Conservation (phyloP, 1,140 invertebrate genomes). For the Pantala flavescens region DNA sequence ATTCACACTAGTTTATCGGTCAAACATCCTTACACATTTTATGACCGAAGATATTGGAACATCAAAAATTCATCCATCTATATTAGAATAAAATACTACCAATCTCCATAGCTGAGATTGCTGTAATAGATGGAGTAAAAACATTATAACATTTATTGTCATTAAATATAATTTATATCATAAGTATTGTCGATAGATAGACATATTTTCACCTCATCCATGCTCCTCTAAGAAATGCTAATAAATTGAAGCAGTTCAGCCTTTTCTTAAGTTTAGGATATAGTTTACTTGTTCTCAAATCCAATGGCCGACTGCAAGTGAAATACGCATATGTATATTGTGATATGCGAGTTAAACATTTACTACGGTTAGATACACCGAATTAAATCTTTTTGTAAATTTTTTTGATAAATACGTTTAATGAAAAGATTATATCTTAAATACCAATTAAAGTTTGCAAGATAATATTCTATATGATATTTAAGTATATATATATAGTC, state of each 20-base stretch:
- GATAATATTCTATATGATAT: not conserved
- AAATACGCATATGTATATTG: no score
- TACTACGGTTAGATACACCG: not conserved
- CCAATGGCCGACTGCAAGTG: not conserved
- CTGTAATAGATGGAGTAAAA: not conserved
- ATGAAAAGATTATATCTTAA: not conserved
- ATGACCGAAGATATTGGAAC: not conserved
- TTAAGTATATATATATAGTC: not conserved
- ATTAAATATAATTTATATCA: not conserved
- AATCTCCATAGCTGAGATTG: not conserved
- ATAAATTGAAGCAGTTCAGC: not conserved
- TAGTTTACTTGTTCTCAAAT: not conserved
- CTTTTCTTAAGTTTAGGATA: not conserved
- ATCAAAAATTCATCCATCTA: not conserved
- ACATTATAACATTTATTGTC: constrained; percentile 8
- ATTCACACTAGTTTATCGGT: not conserved
- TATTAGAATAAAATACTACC: not conserved
- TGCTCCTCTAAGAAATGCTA: not conserved
- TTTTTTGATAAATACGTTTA: not conserved
- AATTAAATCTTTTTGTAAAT: not conserved
- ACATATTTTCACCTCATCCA: not conserved
- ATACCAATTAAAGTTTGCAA: not conserved
- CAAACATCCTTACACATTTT: not conserved
- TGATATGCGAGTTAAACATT: not conserved
- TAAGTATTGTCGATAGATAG: not conserved